A percentile compares a stretch with the other conserved stretches of the same genome.
phyloP scores from a whole-genome alignment of 2,113 vertebrate genomes.

The Nymphicus hollandicus region DNA sequence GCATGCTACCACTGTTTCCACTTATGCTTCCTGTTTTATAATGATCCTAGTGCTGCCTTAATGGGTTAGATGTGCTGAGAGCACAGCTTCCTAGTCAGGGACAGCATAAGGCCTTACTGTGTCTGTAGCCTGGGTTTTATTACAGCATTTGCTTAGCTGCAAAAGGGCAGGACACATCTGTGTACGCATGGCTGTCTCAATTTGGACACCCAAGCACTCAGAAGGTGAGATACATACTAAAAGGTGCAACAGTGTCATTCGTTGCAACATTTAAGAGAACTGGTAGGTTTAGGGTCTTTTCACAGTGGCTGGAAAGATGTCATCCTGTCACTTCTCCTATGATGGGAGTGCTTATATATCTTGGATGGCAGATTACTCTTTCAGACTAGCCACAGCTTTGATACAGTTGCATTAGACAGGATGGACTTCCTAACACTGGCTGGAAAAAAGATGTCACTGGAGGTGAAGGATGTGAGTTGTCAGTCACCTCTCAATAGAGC shows the following conservation, averaged over 20 bases:
- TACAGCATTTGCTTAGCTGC: neutral
- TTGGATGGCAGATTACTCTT: neutral
- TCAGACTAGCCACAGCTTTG: neutral
- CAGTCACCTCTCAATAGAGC: accelerated
- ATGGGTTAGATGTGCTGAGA: neutral
- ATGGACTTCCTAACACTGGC: neutral
- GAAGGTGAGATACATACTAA: neutral
- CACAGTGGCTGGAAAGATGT: neutral
- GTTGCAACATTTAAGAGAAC: neutral
- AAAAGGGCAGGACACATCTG: neutral
- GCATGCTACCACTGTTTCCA: neutral
- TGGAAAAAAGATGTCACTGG: neutral
- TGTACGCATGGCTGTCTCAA: neutral
- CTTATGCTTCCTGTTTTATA: neutral
- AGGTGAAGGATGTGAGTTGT: neutral
- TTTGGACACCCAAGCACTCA: neutral
- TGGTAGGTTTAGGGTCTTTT: neutral
- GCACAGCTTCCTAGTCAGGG: neutral
- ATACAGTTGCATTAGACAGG: neutral
- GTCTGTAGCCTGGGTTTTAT: neutral
- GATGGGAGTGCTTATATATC: neutral
- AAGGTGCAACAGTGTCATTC: neutral
- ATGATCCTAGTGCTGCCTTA: neutral
- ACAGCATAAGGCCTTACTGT: neutral
- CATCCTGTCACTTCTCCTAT: neutral